Conservation (phyloP, 2,797 vertebrate genomes). For the Sylvilagus floridanus region DNA sequence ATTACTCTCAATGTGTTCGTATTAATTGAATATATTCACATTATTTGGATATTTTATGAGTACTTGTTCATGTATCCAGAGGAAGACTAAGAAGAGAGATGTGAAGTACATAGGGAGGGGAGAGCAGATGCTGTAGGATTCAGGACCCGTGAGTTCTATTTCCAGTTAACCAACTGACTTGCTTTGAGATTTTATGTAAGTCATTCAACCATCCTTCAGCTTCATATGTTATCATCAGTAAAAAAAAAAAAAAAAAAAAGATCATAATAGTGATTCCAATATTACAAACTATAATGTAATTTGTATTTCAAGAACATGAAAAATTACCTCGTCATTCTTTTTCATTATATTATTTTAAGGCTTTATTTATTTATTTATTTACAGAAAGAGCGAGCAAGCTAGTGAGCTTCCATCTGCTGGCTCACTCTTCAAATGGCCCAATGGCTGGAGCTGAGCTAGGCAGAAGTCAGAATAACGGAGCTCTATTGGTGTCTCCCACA, state of each 20-base stretch:
- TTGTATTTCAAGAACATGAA: not conserved
- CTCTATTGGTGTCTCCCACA: too few species aligned
- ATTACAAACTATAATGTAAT: not conserved
- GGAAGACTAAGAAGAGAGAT: not conserved
- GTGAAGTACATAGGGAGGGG: not conserved
- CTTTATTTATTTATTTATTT: too few species aligned
- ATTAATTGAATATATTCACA: not conserved
- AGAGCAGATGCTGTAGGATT: constrained; percentile 2
- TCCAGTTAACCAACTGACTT: constrained; percentile 13
- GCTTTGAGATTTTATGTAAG: constrained; percentile 41
- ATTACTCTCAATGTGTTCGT: not conserved
- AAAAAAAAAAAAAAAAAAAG: not conserved
- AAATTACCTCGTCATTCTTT: not conserved
- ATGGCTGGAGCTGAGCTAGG: too few species aligned
- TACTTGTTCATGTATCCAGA: constrained; percentile 27
- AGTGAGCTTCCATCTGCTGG: too few species aligned
- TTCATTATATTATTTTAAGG: too few species aligned
- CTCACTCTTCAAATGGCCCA: too few species aligned
- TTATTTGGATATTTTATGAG: constrained; percentile 52
- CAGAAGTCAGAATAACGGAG: too few species aligned
- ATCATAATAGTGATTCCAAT: constrained; percentile 49
- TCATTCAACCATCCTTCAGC: constrained; percentile 11
- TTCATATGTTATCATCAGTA: constrained; percentile 42
- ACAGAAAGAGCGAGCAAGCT: too few species aligned
- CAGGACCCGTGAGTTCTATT: constrained; percentile 26